Evolutionary conservation across 2,888 invertebrate genomes (phyloP).

Genomic region (Scaptomyza tumidula): DNA sequence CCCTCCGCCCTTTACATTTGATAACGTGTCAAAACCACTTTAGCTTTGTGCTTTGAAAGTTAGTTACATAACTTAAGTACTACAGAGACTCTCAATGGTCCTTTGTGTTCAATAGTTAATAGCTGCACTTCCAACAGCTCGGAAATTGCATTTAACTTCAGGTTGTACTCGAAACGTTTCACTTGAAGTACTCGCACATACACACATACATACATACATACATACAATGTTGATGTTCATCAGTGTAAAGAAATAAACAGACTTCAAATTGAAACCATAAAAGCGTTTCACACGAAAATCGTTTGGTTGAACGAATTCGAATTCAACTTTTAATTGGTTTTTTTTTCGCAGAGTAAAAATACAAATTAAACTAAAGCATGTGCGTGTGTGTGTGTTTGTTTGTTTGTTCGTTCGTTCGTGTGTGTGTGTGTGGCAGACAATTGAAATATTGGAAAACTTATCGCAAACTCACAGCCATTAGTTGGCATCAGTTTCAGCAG

Average conservation of each 20-base stretch:
- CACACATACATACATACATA: no score
- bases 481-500: neutral
- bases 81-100: neutral
- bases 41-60: neutral
- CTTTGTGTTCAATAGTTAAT: neutral
- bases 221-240: no score
- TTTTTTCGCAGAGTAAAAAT: slow-evolving; percentile 7
- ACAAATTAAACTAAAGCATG: slow-evolving; percentile 24
- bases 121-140: no score
- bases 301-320: neutral
- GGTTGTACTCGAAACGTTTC: neutral
- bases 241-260: neutral
- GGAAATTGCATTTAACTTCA: neutral
- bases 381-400: neutral
- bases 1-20: slow-evolving; percentile 12
- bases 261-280: neutral
- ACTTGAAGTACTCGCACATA: no score
- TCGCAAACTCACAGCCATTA: slow-evolving; percentile 37
- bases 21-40: slow-evolving; percentile 32
- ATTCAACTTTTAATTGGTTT: slow-evolving; percentile 10
- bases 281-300: neutral
- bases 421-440: slow-evolving; percentile 36
- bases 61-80: neutral
- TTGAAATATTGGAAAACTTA: slow-evolving; percentile 54
- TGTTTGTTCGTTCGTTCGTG: neutral